These are phyloP conservation scores for Auanema sp. DNA, from an alignment of 2,888 invertebrate genomes.

Conservation along the genomic window DNA sequence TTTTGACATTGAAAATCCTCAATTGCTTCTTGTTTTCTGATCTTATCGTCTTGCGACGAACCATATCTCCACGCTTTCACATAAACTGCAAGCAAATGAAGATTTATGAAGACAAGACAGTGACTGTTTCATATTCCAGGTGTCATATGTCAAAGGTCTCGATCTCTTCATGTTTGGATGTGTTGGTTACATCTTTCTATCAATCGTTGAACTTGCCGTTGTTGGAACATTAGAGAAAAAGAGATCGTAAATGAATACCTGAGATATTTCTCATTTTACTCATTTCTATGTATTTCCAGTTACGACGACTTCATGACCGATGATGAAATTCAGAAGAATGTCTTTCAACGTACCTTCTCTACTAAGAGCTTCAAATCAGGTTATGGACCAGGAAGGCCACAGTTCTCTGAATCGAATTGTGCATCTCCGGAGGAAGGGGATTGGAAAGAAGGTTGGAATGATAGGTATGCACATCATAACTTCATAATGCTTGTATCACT, in stretches of 20 bases:
- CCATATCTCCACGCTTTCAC: background rate
- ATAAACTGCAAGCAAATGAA: background rate
- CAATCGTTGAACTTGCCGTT: constrained; percentile 51
- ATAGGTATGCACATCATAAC: constrained; percentile 4
- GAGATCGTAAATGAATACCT: constrained; percentile 4
- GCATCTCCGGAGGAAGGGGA: constrained; percentile 41
- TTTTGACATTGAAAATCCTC: constrained; percentile 3
- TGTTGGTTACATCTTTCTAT: constrained; percentile 59
- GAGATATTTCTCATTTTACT: background rate
- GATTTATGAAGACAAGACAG: constrained; percentile 1
- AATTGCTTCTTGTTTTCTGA: background rate
- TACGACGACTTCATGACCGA: constrained; percentile 44
- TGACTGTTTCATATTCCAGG: constrained; percentile 35
- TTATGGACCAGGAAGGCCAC: constrained; percentile 37
- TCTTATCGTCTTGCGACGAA: background rate
- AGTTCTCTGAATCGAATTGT: constrained; percentile 31
- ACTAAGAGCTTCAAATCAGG: constrained; percentile 42
- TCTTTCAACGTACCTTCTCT: constrained; percentile 48
- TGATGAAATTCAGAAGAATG: constrained; percentile 45
- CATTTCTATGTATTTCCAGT: too few relatives aligned
- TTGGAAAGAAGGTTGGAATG: constrained; percentile 21
- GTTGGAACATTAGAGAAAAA: constrained; percentile 37
- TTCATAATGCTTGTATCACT: background rate
- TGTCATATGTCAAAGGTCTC: constrained; percentile 61
- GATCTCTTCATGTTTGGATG: constrained; percentile 63